phyloP scores from a whole-genome alignment of 2,797 vertebrate genomes.

The Paedocypris micromegethes region DNA sequence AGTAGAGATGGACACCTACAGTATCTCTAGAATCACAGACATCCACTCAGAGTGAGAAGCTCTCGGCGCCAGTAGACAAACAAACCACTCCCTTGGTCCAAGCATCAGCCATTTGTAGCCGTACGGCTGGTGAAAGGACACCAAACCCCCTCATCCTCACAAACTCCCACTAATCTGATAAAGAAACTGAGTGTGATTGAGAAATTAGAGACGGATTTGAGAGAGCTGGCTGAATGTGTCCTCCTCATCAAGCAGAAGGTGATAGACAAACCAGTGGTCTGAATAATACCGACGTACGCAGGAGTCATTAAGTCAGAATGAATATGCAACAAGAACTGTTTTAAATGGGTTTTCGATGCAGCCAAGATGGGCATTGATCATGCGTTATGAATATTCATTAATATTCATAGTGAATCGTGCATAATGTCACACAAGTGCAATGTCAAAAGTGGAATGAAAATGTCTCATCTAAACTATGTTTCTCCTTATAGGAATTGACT shows the following conservation, averaged over 20 bases:
- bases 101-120: conserved; percentile 63
- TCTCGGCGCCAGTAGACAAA: conserved; percentile 72
- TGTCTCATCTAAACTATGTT: neutral
- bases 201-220: conserved; percentile 31
- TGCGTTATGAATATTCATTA: conserved; percentile 16
- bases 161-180: conserved; percentile 57
- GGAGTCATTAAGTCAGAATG: conserved; percentile 42
- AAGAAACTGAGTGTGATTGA: conserved; percentile 48
- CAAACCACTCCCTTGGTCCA: conserved; percentile 61
- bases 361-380: conserved; percentile 24
- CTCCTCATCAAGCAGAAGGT: conserved; percentile 38
- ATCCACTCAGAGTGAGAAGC: conserved; percentile 67
- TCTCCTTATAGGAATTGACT: too few species aligned
- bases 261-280: conserved; percentile 46
- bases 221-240: conserved; percentile 30
- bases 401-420: conserved; percentile 15
- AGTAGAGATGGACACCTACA: conserved; percentile 48
- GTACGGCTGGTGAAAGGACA: conserved; percentile 63
- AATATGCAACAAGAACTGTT: conserved; percentile 33
- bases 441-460: neutral
- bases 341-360: conserved; percentile 18
- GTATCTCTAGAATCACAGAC: conserved; percentile 64
- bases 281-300: conserved; percentile 42
- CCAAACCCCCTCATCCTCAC: conserved; percentile 55
- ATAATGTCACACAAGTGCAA: conserved; percentile 6